Base-by-base conservation (phyloP, 2,113 vertebrate genomes). In the Percina caprodes region DNA sequence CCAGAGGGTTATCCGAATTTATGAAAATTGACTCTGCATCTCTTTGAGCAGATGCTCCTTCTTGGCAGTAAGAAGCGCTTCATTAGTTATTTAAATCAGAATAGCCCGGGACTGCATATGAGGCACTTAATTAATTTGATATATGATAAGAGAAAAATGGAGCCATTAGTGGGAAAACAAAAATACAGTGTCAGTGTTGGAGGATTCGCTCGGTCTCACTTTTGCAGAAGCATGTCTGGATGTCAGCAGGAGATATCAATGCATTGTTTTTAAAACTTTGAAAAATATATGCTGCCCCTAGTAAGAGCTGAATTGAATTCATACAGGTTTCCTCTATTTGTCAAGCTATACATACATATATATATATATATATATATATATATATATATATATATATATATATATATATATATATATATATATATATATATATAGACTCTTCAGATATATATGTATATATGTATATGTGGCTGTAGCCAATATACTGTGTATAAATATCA, bases 81-180 rank as follows among this genome's bases (percentile, higher is more conserved):
- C 89, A 92, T 92, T 93, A 88, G 86, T 89, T 90, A 91, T 93
- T 93, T 89, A 92, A 93, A 92, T 90, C 87, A 87, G 85, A 90
- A 88, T 90, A 73, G 86, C 88, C 80, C 0, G 30, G 70, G 70
- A 86, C 76, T 89, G 72, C 84, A 82, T 82, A 89, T 86, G 78
- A 87, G 85, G 70, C 84, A 65, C 84, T 84, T 87, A 85, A 93
- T 90, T 88, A 84, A 90, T 91, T 82, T 92, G 86, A 88, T 90
- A 70, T 84, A 91, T 83, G 72, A 81, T 74, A 55, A 60, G 74
- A 78, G 63, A 82, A 89, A 85, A 91, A 87, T 65, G 81, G 83
- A 86, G 73, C 65, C 83, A 87, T 89, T 86, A 76, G 85, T 82
- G 85, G 55, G 58, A 82, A 89, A 88, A 90, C 71, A 90, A 83